These are phyloP conservation scores for Spodoptera frugiperda DNA, from an alignment of 1,140 invertebrate genomes.

Conservation along the genomic window DNA sequence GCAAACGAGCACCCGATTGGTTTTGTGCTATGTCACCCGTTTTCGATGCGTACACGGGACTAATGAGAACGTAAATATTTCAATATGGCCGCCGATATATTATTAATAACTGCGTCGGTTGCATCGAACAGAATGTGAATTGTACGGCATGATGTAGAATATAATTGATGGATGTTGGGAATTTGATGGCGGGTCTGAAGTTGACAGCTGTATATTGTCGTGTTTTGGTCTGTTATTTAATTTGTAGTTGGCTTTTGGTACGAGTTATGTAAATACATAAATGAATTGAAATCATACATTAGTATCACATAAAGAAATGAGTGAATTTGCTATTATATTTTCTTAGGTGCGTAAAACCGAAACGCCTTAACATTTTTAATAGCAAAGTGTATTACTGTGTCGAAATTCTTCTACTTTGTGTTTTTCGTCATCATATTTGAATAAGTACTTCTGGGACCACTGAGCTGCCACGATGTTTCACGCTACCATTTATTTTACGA, in stretches of 20 bases:
- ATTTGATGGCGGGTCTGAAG: slow-evolving; percentile 7
- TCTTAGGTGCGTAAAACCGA: too few species aligned
- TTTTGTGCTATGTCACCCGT: slow-evolving; percentile 57
- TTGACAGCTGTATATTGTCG: slow-evolving; percentile 18
- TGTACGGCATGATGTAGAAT: slow-evolving; percentile 17
- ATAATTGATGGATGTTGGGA: slow-evolving; percentile 23
- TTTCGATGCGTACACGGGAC: slow-evolving; percentile 50
- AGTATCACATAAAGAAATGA: too few species aligned
- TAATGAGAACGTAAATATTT: slow-evolving; percentile 67
- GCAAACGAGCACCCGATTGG: slow-evolving; percentile 44
- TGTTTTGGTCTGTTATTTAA: slow-evolving; percentile 8
- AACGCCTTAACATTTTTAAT: slow-evolving; percentile 24
- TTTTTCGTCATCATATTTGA: slow-evolving; percentile 36
- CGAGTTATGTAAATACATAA: too few species aligned
- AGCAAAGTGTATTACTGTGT: slow-evolving; percentile 24
- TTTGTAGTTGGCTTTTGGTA: too few species aligned
- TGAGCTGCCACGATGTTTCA: slow-evolving; percentile 38
- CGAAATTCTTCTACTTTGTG: slow-evolving; percentile 14
- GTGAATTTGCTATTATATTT: too few species aligned
- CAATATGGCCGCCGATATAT: slow-evolving; percentile 54
- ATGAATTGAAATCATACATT: too few species aligned
- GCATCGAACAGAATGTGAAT: slow-evolving; percentile 5
- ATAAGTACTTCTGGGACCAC: slow-evolving; percentile 35
- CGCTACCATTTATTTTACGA: slow-evolving; percentile 18
- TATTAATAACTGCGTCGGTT: slow-evolving; percentile 55